phyloP scores from a whole-genome alignment of 1,140 invertebrate species.

The Seison nebaliae region DNA sequence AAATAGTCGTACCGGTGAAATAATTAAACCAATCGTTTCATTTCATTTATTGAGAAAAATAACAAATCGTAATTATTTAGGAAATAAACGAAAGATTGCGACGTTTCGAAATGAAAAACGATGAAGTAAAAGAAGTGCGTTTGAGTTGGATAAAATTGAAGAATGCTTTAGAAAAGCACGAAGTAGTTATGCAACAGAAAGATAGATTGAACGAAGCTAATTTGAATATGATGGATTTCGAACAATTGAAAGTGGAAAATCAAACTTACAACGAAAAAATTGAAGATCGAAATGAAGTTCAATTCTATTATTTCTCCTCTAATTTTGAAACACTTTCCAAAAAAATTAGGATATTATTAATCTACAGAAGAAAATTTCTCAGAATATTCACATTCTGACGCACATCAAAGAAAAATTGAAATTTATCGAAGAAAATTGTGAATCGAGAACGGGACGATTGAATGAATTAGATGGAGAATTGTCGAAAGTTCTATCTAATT shows the following conservation, averaged over 20 bases:
- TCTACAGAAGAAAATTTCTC: slow-evolving; percentile 27
- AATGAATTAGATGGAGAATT: slow-evolving; percentile 20
- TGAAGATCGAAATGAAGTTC: slow-evolving; percentile 29
- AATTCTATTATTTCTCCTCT: not conserved
- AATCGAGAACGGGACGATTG: slow-evolving; percentile 19
- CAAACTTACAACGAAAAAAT: slow-evolving; percentile 31
- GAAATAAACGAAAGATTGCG: slow-evolving; percentile 22
- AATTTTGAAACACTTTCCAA: slow-evolving; percentile 3
- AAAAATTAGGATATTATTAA: slow-evolving; percentile 24
- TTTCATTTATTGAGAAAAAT: slow-evolving; percentile 6
- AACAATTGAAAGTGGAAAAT: slow-evolving; percentile 31
- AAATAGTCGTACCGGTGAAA: not conserved
- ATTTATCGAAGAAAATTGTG: slow-evolving; percentile 25
- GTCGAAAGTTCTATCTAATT: slow-evolving; percentile 18
- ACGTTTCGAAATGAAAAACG: slow-evolving; percentile 21
- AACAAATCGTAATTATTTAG: slow-evolving; percentile 15
- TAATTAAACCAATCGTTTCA: not conserved
- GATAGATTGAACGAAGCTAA: slow-evolving; percentile 27
- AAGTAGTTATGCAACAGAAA: slow-evolving; percentile 25
- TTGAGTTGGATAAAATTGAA: slow-evolving; percentile 28
- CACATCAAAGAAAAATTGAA: slow-evolving; percentile 29
- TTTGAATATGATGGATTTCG: slow-evolving; percentile 30
- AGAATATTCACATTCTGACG: slow-evolving; percentile 27
- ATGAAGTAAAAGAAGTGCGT: slow-evolving; percentile 22
- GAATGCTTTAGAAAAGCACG: slow-evolving; percentile 27